phyloP scores from a whole-genome alignment of 2,113 vertebrate species.

The Cyanistes caeruleus region DNA sequence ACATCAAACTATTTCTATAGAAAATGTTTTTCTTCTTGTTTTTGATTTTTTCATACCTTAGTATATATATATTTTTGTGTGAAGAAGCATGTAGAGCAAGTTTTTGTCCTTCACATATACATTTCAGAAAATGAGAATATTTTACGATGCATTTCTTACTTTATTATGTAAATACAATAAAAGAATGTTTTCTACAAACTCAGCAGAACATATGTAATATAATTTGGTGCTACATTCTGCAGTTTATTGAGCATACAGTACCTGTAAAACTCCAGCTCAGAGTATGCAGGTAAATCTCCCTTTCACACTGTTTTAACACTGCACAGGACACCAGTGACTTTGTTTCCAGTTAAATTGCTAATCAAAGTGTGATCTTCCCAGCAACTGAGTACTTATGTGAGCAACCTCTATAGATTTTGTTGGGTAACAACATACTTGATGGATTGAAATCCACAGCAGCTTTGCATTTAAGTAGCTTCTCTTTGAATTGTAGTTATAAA shows the following conservation, averaged over 20 bases:
- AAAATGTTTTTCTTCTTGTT: fast-evolving
- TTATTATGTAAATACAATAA: neutral
- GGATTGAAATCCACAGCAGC: neutral
- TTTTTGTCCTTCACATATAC: neutral
- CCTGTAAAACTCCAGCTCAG: neutral
- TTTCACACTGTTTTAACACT: neutral
- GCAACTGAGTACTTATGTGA: neutral
- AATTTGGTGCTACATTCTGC: neutral
- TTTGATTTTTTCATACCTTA: neutral
- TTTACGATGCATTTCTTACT: neutral
- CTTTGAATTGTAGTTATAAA: neutral
- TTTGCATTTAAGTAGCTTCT: neutral
- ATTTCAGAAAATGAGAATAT: neutral
- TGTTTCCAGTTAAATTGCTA: neutral
- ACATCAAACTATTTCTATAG: neutral
- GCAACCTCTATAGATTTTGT: neutral
- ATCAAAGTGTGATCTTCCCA: neutral
- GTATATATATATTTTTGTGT: neutral
- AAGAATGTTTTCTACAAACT: neutral
- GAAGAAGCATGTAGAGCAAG: neutral
- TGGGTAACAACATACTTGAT: neutral
- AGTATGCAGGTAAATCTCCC: neutral
- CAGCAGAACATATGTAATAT: no score
- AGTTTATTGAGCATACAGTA: neutral
- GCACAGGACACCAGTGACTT: neutral